Base-by-base conservation (phyloP, 2,113 vertebrate species). In the Coracopsis vasa region DNA sequence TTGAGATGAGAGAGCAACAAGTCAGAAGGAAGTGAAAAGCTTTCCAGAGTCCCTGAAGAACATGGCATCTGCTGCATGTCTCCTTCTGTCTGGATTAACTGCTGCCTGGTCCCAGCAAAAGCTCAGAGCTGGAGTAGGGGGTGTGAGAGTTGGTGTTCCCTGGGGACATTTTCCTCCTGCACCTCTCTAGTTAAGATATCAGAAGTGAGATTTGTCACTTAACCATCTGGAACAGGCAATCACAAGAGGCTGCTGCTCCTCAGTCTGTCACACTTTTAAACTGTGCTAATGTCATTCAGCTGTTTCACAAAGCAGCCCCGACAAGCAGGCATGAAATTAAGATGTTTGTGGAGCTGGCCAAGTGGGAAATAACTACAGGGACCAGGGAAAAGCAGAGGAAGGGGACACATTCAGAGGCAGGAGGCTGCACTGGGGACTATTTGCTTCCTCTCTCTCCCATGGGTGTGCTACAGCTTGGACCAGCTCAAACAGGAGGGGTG, bases 261-360 rank as follows among this genome's bases (percentile, higher is more conserved):
- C 93, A 96, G 95, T 92, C 94, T 96, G 96, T 97, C 96, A 96
- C 92, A 94, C 67, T 93, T 87, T 83, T 90, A 96, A 97, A 97
- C 88, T 69, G 92, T 88, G 81, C 87, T 97, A 96, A 97, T 96
- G 95, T 92, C 96, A 96, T 97, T 97, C 95, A 96, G 94, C 95
- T 91, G 95, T 97, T 97, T 96, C 97, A 91, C 95, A 95, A 95
- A 97, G 88, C 92, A 97, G 85, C 90, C 86, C 86, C 71, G 91
- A 97, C 95, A 97, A 94, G 84, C 39, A 84, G 89, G 94, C 95
- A 95, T 97, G 94, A 97, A 97, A 98, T 97, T 94, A 96, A 98
- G 97, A 97, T 90, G 93, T 97, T 96, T 94, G 93, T 93, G 92
- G 89, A 97, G 78, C 61, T 0, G 21, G 61, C 94, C 92, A 89